These are phyloP conservation scores for Ciona savignyi DNA, from an alignment of 23 tunicate species.

Conservation along the genomic window DNA sequence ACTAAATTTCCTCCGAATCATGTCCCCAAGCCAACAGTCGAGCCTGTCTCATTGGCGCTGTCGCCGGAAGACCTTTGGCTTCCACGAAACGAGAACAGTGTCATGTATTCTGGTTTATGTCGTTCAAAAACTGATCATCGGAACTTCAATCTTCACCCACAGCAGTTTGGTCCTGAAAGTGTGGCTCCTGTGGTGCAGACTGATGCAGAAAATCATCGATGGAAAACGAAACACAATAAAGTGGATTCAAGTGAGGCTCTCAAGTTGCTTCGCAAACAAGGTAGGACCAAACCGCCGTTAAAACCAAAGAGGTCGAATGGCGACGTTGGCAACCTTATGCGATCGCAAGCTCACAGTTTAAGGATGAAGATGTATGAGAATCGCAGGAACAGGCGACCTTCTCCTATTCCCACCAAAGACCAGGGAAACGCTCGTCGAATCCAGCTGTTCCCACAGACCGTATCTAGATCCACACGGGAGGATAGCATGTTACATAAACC, in stretches of 20 bases:
- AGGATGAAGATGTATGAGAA: constrained; percentile 2
- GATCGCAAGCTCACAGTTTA: background rate
- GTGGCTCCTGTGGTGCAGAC: too few species aligned
- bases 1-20: background rate
- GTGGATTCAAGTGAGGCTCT: background rate
- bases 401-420: background rate
- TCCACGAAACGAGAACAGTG: background rate
- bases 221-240: background rate
- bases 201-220: background rate
- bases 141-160: background rate
- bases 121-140: background rate
- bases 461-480: background rate
- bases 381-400: background rate
- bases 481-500: background rate
- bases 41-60: background rate
- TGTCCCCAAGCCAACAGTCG: constrained; percentile 1
- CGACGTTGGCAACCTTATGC: background rate
- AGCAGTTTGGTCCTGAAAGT: too few species aligned
- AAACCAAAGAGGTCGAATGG: background rate
- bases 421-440: background rate
- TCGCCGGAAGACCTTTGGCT: constrained; percentile 5
- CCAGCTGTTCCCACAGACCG: background rate
- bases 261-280: background rate
- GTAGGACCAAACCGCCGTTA: background rate
- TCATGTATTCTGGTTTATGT: too few species aligned